Evolutionary conservation across 2,888 invertebrate species (phyloP).

Genomic region (Dynastes tityus): DNA sequence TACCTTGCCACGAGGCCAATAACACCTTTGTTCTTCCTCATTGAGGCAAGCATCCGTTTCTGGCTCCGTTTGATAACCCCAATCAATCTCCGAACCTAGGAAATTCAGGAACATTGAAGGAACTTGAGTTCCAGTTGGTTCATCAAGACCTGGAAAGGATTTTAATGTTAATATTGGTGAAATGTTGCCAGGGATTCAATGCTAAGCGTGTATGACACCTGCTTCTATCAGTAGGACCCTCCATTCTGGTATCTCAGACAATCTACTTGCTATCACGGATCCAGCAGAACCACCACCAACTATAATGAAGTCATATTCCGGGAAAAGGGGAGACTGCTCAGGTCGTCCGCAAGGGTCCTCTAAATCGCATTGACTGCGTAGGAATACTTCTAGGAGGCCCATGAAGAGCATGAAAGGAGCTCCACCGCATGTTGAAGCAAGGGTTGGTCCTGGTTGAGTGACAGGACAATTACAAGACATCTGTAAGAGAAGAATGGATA

Average conservation of each 20-base stretch:
- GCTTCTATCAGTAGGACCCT: slow-evolving; percentile 83
- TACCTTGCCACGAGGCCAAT: slow-evolving; percentile 91
- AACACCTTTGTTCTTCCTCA: slow-evolving; percentile 81
- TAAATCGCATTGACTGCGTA: slow-evolving; percentile 88
- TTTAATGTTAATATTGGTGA: background rate
- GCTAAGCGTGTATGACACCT: slow-evolving; percentile 68
- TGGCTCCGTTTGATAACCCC: slow-evolving; percentile 90
- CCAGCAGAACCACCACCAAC: slow-evolving; percentile 84
- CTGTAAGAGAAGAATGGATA: slow-evolving; percentile 48
- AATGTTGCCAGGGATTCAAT: background rate
- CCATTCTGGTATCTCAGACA: slow-evolving; percentile 83
- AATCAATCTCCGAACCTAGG: slow-evolving; percentile 89
- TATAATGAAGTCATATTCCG: slow-evolving; percentile 84
- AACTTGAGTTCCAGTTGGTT: slow-evolving; percentile 90
- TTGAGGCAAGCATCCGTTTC: slow-evolving; percentile 84
- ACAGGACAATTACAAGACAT: slow-evolving; percentile 86
- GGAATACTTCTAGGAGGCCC: slow-evolving; percentile 89
- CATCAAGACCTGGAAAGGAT: slow-evolving; percentile 78
- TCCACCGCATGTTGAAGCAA: slow-evolving; percentile 89
- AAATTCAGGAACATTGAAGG: slow-evolving; percentile 93
- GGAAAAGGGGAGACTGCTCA: slow-evolving; percentile 73
- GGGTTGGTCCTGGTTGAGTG: slow-evolving; percentile 85
- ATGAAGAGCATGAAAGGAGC: slow-evolving; percentile 91
- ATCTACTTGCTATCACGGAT: slow-evolving; percentile 80
- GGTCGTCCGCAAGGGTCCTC: slow-evolving; percentile 90